Conservation (phyloP, 2,888 invertebrate species). For the Tetrapedia diversipes region DNA sequence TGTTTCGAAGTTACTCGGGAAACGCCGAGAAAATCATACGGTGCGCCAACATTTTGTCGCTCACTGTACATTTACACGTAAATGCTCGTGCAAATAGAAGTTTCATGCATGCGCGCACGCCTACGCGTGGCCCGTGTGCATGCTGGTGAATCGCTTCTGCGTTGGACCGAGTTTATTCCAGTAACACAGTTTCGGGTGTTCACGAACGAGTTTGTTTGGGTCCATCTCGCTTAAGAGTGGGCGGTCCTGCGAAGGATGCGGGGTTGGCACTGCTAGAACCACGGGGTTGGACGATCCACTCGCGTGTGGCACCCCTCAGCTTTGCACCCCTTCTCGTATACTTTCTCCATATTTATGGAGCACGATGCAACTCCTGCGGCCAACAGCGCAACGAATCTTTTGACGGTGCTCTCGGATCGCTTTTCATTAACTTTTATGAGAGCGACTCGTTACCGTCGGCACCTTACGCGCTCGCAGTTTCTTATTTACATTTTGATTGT, state of each 20-base stretch:
- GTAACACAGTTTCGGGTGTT: conserved; percentile 78
- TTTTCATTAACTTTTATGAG: conserved; percentile 5
- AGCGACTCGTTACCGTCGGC: not conserved
- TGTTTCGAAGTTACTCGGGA: too few relatives aligned
- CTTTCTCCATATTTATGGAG: conserved; percentile 35
- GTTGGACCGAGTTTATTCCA: conserved; percentile 75
- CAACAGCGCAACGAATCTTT: conserved; percentile 8
- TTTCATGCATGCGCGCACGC: conserved; percentile 31
- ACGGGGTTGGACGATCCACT: conserved; percentile 50
- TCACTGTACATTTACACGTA: conserved; percentile 53
- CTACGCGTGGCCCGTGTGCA: conserved; percentile 14
- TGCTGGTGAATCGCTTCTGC: conserved; percentile 66
- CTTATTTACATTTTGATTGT: not conserved
- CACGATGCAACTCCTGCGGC: not conserved
- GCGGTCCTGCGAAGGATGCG: conserved; percentile 70
- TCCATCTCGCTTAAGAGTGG: conserved; percentile 77
- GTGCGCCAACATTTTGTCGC: too few relatives aligned
- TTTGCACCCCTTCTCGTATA: conserved; percentile 12
- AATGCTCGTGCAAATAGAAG: conserved; percentile 36
- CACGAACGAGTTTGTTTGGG: conserved; percentile 74
- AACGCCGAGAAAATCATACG: too few relatives aligned
- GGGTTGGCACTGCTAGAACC: conserved; percentile 53
- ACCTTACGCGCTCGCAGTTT: not conserved
- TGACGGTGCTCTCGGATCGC: not conserved
- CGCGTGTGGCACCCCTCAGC: conserved; percentile 23